Percentiles rank a stretch among this genome's conserved stretches.
phyloP scores from a whole-genome alignment of 2,797 vertebrate species.

The Argyrosomus regius region DNA sequence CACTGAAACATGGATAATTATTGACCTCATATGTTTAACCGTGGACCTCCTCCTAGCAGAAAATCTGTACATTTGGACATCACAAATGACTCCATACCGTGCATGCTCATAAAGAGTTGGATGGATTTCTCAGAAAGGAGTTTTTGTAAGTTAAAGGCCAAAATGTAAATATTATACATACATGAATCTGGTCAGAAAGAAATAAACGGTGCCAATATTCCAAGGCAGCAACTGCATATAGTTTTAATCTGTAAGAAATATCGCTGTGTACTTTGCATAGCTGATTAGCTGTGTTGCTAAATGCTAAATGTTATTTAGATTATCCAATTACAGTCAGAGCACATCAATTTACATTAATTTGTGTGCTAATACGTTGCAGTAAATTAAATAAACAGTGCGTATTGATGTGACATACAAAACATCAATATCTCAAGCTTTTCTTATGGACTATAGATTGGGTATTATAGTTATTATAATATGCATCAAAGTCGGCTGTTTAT shows the following conservation, averaged over 20 bases:
- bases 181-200: not conserved
- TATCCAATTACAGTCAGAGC: slow-evolving; percentile 23
- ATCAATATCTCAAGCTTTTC: not conserved
- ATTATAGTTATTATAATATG: not conserved
- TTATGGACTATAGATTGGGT: not conserved
- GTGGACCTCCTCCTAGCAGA: slow-evolving; percentile 2
- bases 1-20: slow-evolving; percentile 40
- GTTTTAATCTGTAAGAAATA: not conserved
- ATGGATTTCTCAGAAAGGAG: not conserved
- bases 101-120: not conserved
- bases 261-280: slow-evolving; percentile 5
- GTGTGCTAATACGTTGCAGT: slow-evolving; percentile 14
- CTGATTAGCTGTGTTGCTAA: slow-evolving; percentile 30
- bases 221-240: not conserved
- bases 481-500: not conserved
- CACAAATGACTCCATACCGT: not conserved
- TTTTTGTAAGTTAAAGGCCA: not conserved
- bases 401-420: slow-evolving; percentile 11
- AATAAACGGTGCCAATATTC: not conserved
- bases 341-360: slow-evolving; percentile 20
- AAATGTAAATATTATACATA: not conserved
- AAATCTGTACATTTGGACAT: slow-evolving; percentile 3
- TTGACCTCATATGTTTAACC: slow-evolving; percentile 26
- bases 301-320: slow-evolving; percentile 15
- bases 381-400: not conserved